Percentiles rank a stretch among this genome's conserved stretches.
Evolutionary conservation across 2,888 invertebrate species (phyloP).

Genomic region (Lumbricus terrestris): DNA sequence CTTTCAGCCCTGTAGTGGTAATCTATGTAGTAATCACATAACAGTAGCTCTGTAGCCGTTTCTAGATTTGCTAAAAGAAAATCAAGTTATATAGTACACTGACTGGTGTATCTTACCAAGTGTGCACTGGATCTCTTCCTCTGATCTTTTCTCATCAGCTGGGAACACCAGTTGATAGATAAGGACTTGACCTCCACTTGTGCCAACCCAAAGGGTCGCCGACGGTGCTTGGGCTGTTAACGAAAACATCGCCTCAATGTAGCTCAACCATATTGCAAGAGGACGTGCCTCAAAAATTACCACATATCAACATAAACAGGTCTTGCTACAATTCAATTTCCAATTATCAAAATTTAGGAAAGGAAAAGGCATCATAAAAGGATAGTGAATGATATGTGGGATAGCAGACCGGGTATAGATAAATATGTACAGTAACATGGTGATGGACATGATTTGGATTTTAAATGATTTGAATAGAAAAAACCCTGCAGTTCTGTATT

Average conservation of each 20-base stretch:
- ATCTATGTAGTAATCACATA: neutral
- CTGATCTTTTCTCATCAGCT: constrained; percentile 72
- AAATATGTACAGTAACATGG: too few relatives aligned
- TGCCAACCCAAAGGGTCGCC: constrained; percentile 92
- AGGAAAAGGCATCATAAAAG: too few relatives aligned
- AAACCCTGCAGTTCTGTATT: too few relatives aligned
- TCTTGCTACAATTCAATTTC: neutral
- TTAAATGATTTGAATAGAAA: too few relatives aligned
- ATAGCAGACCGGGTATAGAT: too few relatives aligned
- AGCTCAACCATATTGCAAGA: neutral
- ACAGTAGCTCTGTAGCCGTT: too few relatives aligned
- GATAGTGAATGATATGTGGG: too few relatives aligned
- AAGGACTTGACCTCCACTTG: constrained; percentile 91
- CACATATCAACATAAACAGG: neutral
- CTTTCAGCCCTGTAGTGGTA: too few relatives aligned
- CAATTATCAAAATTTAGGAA: neutral
- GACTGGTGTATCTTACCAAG: constrained; percentile 64
- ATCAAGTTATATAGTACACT: neutral
- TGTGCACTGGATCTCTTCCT: constrained; percentile 69
- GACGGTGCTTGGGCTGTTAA: constrained; percentile 33
- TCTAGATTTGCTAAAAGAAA: neutral
- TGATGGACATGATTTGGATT: too few relatives aligned
- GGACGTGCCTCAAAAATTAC: neutral
- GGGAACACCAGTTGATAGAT: constrained; percentile 81
- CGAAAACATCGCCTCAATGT: neutral